Evolutionary conservation across 1,140 invertebrate genomes (phyloP), one percentile per base, ranked within the genome.

Genomic region (Lysiphlebus fabarum): DNA sequence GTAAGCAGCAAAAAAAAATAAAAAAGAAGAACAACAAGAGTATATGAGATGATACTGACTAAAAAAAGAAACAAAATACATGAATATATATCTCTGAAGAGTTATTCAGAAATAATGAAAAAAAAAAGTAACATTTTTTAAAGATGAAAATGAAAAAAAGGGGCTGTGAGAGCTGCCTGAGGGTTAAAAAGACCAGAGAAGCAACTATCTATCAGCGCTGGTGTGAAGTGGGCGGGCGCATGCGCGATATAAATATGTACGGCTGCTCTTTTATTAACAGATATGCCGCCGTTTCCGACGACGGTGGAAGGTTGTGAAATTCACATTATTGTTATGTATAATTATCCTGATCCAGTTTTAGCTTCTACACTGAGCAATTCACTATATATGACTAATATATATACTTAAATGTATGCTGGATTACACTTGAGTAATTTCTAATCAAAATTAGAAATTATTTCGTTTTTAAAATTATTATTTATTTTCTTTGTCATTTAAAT

Each of bases 201-300:
- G 73, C 75, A 77, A 78, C 76, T 79, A 78, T 78, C 76, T 79
- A 79, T 79, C 76, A 78, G 77, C 77, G 76, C 75, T 75, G 76
- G 77, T 75, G 77, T 77, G 76, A 79, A 79, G 76, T 79, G 77
- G 76, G 76, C 76, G 76, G 74, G 74, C 71, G 77, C 77, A 78
- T 77, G 76, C 76, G 76, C 74, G 69, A 71, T 76, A 77, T 79
- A 77, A 76, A 76, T 71, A 73, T 70, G 66, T 75, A 73, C 70
- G 72, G 74, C 77, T 70, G 77, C 75, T 78, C 76, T 78, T 76
- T 78, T 74, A 78, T 79, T 79, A 79, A 77, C 74, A 77, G 67
- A 63, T 59, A 66, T 64, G 74, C 76, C 75, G 76, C 74, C 72
- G 68, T 26, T 26, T 26, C 17, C 17, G 17, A 26, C 53, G 59